A percentile compares a stretch with the other conserved stretches of the same genome.
Conservation (phyloP, 2,113 vertebrate species). For the Hippolais icterina region DNA sequence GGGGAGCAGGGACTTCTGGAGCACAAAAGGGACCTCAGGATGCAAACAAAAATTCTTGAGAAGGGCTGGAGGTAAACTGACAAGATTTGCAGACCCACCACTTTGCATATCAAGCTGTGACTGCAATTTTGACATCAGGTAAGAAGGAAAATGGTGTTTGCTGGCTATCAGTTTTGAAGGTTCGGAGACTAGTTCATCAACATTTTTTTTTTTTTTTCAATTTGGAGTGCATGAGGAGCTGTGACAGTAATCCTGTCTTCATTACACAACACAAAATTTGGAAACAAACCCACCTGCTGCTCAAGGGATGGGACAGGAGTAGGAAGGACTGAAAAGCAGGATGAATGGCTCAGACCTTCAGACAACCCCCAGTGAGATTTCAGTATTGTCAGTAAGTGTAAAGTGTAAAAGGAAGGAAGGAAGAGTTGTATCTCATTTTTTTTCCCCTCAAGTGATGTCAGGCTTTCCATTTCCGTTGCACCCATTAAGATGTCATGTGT, state of each 20-base stretch:
- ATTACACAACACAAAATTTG: neutral
- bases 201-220: conserved; percentile 11
- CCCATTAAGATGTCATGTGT: neutral
- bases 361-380: neutral
- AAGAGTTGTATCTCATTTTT: neutral
- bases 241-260: conserved; percentile 33
- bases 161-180: conserved; percentile 39
- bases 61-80: conserved; percentile 40
- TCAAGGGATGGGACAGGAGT: neutral
- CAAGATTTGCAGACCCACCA: conserved; percentile 30
- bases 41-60: conserved; percentile 15
- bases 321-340: neutral
- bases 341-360: neutral
- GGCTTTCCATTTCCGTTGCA: neutral
- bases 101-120: conserved; percentile 48
- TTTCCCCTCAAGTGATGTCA: neutral
- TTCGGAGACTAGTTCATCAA: conserved; percentile 37
- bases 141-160: conserved; percentile 58
- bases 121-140: conserved; percentile 50
- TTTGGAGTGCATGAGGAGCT: conserved; percentile 3
- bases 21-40: conserved; percentile 1
- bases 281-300: neutral
- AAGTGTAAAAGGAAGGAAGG: neutral
- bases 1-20: conserved; percentile 15
- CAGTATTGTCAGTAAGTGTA: neutral